Evolutionary conservation across 2,113 vertebrate genomes (phyloP).

Genomic region (Anguilla japonica): DNA sequence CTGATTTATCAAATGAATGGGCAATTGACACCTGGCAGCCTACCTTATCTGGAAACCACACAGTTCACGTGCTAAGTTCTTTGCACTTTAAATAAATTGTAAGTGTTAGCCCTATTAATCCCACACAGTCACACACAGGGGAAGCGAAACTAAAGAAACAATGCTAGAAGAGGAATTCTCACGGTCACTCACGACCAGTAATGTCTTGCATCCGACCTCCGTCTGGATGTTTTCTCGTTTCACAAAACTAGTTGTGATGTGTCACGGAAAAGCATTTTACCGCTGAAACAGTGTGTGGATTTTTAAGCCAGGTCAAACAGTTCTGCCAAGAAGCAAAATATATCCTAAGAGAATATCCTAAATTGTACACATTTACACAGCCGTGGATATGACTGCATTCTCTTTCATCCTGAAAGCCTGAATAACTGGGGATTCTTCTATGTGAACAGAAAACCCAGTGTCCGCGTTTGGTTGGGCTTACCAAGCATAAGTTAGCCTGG

Average conservation of each 20-base stretch:
- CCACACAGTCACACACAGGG: background rate
- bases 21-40: background rate
- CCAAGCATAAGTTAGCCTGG: too few relatives aligned
- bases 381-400: background rate
- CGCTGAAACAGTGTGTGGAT: background rate
- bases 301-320: background rate
- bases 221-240: background rate
- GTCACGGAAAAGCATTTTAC: background rate
- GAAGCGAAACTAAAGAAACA: background rate
- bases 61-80: background rate
- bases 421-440: too few relatives aligned
- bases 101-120: background rate
- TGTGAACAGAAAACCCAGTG: too few relatives aligned
- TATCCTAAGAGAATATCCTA: too few relatives aligned
- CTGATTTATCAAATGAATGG: background rate
- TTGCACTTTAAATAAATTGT: background rate
- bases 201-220: background rate
- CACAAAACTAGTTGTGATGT: background rate
- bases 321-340: background rate
- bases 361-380: too few relatives aligned
- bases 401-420: too few relatives aligned
- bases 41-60: background rate
- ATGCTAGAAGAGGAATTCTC: background rate
- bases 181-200: background rate
- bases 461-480: too few relatives aligned